Conservation (phyloP, 2,797 vertebrate genomes). For the Catharus ustulatus region DNA sequence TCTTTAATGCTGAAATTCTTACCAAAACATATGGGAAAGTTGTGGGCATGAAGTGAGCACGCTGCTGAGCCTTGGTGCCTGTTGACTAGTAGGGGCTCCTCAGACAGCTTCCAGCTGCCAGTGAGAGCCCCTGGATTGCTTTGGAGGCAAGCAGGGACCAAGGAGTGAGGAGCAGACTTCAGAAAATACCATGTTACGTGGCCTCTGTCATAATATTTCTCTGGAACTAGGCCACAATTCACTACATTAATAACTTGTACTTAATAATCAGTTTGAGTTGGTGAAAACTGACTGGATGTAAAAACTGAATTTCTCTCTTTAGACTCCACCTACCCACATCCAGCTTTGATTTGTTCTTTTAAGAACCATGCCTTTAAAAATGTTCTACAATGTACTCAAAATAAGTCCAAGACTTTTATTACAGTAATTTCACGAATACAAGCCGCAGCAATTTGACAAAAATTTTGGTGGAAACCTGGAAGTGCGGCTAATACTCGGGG, state of each 20-base stretch:
- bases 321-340: background rate
- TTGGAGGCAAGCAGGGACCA: background rate
- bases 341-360: background rate
- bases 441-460: too few relatives aligned
- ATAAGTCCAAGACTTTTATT: background rate
- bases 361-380: background rate
- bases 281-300: background rate
- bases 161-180: background rate
- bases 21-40: background rate
- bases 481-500: too few relatives aligned
- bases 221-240: background rate
- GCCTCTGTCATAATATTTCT: rapidly evolving
- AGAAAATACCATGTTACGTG: background rate
- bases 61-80: background rate
- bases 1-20: background rate
- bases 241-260: background rate
- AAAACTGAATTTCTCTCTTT: background rate
- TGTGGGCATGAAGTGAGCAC: background rate
- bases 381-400: background rate
- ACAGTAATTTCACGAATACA: too few relatives aligned
- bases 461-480: too few relatives aligned
- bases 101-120: background rate
- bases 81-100: background rate
- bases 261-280: background rate
- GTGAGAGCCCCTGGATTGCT: background rate